A percentile compares a stretch with the other conserved stretches of the same genome.
phyloP scores from a whole-genome alignment of 2,888 invertebrate species.

The Mythimna vitellina region DNA sequence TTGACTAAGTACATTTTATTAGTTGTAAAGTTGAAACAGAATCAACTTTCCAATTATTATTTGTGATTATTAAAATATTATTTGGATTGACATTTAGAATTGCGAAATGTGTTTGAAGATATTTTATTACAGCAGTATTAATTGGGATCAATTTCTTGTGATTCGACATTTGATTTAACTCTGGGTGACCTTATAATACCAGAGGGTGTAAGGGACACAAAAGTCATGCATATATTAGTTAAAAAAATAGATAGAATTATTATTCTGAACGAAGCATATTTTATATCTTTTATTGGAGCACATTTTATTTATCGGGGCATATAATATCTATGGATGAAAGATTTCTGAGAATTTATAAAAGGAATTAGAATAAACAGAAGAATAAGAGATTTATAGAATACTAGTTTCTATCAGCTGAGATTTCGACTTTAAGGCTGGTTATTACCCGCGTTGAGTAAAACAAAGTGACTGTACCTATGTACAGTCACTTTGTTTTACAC shows the following conservation, averaged over 20 bases:
- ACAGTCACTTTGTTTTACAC: too few species aligned
- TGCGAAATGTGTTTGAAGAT: not conserved
- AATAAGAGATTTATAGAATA: too few species aligned
- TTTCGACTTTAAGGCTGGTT: too few species aligned
- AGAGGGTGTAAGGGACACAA: not conserved
- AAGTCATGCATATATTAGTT: not conserved
- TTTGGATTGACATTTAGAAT: slow-evolving; percentile 6
- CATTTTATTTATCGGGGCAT: too few species aligned
- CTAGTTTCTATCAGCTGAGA: too few species aligned
- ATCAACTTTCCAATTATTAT: not conserved
- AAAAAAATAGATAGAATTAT: not conserved
- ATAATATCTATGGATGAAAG: not conserved
- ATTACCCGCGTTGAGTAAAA: too few species aligned
- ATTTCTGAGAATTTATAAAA: not conserved
- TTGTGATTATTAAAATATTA: not conserved
- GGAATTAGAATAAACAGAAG: not conserved
- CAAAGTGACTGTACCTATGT: too few species aligned
- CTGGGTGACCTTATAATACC: not conserved
- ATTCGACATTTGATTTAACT: not conserved
- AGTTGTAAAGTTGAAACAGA: too few species aligned
- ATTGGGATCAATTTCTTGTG: slow-evolving; percentile 10
- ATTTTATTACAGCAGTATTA: not conserved
- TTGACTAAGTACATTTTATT: slow-evolving; percentile 7
- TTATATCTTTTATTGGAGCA: too few species aligned
- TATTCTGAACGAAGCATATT: not conserved